A percentile compares a stretch with the other conserved stretches of the same genome.
phyloP scores from a whole-genome alignment of 2,797 vertebrate genomes.

The Dendrocincla fuliginosa region DNA sequence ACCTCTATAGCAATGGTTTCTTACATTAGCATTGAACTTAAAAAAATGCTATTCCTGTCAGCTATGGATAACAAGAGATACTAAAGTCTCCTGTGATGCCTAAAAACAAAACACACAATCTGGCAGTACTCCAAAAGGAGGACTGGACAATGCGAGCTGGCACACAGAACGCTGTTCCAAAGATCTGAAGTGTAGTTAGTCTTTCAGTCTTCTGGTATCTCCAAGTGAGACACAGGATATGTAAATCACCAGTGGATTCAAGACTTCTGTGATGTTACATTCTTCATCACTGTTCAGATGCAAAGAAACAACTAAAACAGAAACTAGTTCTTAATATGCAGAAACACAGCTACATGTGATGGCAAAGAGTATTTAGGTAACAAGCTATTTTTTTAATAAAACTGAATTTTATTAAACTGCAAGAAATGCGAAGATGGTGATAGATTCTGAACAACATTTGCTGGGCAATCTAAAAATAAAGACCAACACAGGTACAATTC shows the following conservation, averaged over 20 bases:
- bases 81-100: neutral
- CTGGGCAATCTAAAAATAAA: neutral
- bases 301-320: neutral
- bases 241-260: neutral
- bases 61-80: neutral
- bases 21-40: neutral
- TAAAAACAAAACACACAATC: neutral
- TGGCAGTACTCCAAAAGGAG: neutral
- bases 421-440: neutral
- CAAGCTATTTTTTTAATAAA: neutral
- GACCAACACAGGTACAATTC: neutral
- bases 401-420: conserved; percentile 18
- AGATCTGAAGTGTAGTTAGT: neutral
- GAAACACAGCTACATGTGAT: neutral
- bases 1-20: neutral
- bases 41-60: neutral
- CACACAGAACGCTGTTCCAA: neutral
- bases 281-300: neutral
- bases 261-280: neutral
- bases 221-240: neutral
- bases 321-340: neutral
- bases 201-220: neutral
- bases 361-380: neutral
- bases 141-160: rapidly evolving
- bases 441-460: neutral